Conservation (phyloP, 35 echinoderm and acorn worm genomes). For the Eucidaris tribuloides region DNA sequence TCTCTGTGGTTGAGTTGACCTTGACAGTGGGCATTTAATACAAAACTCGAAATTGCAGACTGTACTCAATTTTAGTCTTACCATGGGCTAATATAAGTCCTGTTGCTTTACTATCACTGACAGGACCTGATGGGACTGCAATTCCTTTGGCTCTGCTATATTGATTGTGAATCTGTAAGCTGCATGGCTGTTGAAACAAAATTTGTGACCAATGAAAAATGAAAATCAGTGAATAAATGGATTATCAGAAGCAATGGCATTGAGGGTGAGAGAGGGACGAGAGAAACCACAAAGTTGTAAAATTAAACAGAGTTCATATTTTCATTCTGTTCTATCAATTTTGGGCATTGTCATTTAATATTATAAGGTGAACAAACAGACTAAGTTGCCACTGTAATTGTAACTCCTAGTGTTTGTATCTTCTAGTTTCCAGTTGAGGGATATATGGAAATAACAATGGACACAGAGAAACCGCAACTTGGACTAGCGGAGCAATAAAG, state of each 20-base stretch:
- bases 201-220: not conserved
- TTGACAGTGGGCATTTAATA: too few relatives aligned
- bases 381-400: too few relatives aligned
- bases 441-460: too few relatives aligned
- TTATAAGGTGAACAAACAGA: not conserved
- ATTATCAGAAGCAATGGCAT: not conserved
- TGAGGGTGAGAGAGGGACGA: too few relatives aligned
- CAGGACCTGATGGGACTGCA: conserved; percentile 50
- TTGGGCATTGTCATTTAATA: not conserved
- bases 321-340: not conserved
- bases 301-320: not conserved
- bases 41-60: not conserved
- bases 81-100: conserved; percentile 90
- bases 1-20: too few relatives aligned
- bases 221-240: not conserved
- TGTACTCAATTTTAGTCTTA: conserved; percentile 17
- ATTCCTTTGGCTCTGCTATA: conserved; percentile 64
- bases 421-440: too few relatives aligned
- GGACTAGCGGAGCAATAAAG: too few relatives aligned
- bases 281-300: too few relatives aligned
- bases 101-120: conserved; percentile 68
- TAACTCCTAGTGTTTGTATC: too few relatives aligned
- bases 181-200: conserved; percentile 57
- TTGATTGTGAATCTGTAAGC: conserved; percentile 76
- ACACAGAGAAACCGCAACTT: too few relatives aligned